Percentiles rank a stretch among this genome's conserved stretches.
Conservation (phyloP, 2,797 vertebrate species). For the Enteromius radiatus region DNA sequence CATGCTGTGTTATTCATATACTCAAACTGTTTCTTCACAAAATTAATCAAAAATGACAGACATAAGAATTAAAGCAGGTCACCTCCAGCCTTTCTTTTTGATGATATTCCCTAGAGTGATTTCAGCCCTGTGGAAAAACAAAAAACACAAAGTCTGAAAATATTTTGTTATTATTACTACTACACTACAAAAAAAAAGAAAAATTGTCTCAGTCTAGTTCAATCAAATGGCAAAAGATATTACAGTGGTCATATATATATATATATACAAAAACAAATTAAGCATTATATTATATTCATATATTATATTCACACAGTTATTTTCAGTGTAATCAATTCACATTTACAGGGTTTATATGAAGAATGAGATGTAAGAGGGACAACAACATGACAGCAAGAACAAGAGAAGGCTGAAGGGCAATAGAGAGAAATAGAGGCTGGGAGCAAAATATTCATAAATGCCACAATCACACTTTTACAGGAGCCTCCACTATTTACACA, state of each 20-base stretch:
- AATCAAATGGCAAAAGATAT: background rate
- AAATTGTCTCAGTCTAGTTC: no score
- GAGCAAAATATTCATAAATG: background rate
- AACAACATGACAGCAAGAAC: background rate
- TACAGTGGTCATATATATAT: background rate
- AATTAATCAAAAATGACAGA: conserved; percentile 34
- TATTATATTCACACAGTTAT: no score
- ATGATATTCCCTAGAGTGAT: conserved; percentile 88
- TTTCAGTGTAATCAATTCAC: background rate
- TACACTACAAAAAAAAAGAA: background rate
- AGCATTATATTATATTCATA: no score
- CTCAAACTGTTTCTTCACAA: background rate
- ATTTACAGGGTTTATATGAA: background rate
- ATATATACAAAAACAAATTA: no score
- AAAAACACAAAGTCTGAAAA: conserved; percentile 11
- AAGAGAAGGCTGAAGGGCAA: conserved; percentile 1
- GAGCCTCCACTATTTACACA: no score
- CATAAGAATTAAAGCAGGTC: conserved; percentile 35
- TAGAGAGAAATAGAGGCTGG: conserved; percentile 15
- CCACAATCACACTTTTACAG: background rate
- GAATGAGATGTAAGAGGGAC: background rate
- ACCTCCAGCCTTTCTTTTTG: conserved; percentile 94
- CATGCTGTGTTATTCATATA: conserved; percentile 47
- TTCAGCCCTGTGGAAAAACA: conserved; percentile 81
- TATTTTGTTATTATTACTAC: background rate